Percentiles rank a stretch among this genome's conserved stretches.
Evolutionary conservation across 2,113 vertebrate species (phyloP).

Genomic region (Shinisaurus crocodilurus): DNA sequence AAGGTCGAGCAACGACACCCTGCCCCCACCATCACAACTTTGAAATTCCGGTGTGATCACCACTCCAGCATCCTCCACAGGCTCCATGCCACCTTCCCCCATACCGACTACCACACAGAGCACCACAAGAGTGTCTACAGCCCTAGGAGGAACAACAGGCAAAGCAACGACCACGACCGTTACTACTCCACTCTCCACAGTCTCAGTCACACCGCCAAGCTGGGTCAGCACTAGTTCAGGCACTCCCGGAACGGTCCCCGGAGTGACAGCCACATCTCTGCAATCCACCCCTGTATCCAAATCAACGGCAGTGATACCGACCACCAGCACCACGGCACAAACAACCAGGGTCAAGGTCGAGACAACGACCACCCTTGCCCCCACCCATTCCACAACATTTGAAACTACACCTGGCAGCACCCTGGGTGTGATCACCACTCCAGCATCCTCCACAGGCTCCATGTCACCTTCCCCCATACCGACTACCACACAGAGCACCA

Average conservation of each 20-base stretch:
- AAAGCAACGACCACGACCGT: neutral
- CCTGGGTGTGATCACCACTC: too few species aligned
- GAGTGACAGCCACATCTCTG: accelerated
- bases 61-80: neutral
- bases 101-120: accelerated
- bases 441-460: neutral
- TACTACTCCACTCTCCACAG: neutral
- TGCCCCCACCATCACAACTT: accelerated
- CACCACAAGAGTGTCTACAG: neutral
- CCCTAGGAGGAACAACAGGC: neutral
- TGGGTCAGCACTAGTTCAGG: accelerated
- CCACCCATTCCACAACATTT: neutral
- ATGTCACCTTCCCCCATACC: accelerated
- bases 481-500: accelerated
- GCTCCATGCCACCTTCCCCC: accelerated
- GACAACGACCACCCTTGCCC: too few species aligned
- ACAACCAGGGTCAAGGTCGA: accelerated
- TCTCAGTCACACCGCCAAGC: neutral
- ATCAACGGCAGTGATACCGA: neutral
- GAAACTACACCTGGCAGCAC: neutral
- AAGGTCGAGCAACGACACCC: neutral
- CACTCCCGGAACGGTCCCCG: neutral
- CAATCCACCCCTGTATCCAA: accelerated
- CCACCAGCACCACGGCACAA: neutral
- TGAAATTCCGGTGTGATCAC: accelerated